A percentile compares a stretch with the other conserved stretches of the same genome.
These are phyloP conservation scores for Mamestra brassicae DNA, from an alignment of 2,888 invertebrate species.

Conservation along the genomic window DNA sequence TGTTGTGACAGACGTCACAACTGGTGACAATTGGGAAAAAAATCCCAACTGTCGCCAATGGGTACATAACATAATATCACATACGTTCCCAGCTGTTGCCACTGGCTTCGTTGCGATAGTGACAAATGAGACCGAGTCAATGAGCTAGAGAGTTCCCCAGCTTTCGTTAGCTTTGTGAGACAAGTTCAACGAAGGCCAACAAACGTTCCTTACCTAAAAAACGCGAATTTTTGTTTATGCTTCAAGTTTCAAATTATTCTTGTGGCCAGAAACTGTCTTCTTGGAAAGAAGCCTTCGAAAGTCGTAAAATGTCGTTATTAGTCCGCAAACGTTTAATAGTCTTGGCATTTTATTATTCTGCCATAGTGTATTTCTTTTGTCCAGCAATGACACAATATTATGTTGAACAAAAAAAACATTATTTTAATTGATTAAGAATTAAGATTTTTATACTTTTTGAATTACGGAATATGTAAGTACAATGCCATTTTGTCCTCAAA, in stretches of 20 bases:
- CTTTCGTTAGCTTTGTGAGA: neutral
- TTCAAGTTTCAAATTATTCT: neutral
- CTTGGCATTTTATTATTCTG: constrained; percentile 10
- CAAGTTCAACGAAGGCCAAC: neutral
- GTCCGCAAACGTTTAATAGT: neutral
- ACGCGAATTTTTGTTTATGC: neutral
- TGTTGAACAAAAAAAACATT: no score
- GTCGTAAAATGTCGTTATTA: neutral
- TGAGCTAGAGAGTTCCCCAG: neutral
- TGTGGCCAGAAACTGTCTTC: constrained; percentile 20
- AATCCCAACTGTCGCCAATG: neutral
- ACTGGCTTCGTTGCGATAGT: neutral
- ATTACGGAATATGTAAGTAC: neutral
- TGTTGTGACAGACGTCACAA: neutral
- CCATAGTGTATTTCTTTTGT: neutral
- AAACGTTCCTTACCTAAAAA: neutral
- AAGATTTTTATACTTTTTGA: constrained; percentile 9
- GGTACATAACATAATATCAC: neutral
- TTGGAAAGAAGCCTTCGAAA: constrained; percentile 13
- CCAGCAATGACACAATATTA: neutral
- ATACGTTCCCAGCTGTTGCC: neutral
- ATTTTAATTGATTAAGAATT: neutral
- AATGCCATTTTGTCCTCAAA: neutral
- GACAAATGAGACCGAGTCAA: neutral
- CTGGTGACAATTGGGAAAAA: neutral